Evolutionary conservation across 2,888 invertebrate genomes (phyloP).

Genomic region (Andrena fulva): DNA sequence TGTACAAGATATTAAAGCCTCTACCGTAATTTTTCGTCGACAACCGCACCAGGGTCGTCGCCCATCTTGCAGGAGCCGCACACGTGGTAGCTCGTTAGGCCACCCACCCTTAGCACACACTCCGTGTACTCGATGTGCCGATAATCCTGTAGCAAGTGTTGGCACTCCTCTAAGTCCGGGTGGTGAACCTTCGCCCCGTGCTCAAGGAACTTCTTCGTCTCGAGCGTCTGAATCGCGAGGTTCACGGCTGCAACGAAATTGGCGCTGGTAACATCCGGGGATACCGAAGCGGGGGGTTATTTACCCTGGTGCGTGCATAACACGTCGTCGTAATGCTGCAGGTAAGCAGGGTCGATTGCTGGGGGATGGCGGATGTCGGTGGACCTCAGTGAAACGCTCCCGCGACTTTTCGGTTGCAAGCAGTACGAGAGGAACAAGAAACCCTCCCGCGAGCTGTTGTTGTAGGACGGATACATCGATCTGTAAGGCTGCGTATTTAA

Average conservation of each 20-base stretch:
- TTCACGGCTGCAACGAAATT: constrained; percentile 86
- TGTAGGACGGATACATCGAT: constrained; percentile 88
- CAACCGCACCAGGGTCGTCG: constrained; percentile 86
- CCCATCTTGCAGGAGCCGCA: constrained; percentile 93
- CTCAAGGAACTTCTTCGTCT: constrained; percentile 87
- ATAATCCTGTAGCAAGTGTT: constrained; percentile 85
- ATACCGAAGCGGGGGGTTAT: neutral
- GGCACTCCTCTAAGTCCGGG: constrained; percentile 88
- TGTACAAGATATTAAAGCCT: neutral
- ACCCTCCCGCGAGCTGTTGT: constrained; percentile 88
- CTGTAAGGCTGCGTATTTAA: constrained; percentile 86
- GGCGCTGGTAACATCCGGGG: neutral
- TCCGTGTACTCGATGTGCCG: constrained; percentile 87
- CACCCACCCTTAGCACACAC: constrained; percentile 88
- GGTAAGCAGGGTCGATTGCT: constrained; percentile 91
- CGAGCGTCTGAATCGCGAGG: constrained; percentile 86
- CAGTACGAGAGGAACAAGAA: constrained; percentile 89
- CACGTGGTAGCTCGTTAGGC: constrained; percentile 91
- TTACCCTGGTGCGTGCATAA: constrained; percentile 88
- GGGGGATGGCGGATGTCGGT: constrained; percentile 88
- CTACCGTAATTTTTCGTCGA: constrained; percentile 89
- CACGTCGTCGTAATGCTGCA: constrained; percentile 88
- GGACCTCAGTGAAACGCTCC: constrained; percentile 87
- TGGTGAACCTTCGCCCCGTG: constrained; percentile 89
- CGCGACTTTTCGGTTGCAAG: constrained; percentile 90